Evolutionary conservation across 2,888 invertebrate genomes (phyloP), one percentile per base, ranked within the genome.

Genomic region (Anarsia innoxiella): DNA sequence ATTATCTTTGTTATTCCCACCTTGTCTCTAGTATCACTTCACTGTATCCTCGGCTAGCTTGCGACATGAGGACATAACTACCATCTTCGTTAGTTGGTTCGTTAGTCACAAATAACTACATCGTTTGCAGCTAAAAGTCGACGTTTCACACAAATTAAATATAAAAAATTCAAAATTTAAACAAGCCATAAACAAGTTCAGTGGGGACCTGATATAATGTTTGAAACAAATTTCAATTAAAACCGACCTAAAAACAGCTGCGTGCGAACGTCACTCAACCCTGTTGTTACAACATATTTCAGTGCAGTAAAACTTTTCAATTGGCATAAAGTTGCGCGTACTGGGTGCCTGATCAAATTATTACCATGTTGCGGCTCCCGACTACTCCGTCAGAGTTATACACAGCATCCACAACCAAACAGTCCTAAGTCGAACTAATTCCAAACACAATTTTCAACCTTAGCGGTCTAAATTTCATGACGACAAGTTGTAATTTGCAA

Each of bases 321-420:
- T 80, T 78, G 75, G 68, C 67, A 71, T 66, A 68, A 72, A 79
- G 69, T 76, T 75, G 55, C 61, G 51, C 65, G 57, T 64, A 53
- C 59, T 36, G 63, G 66, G 72, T 66, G 67, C 66, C 64, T 82
- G 78, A 82, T 83, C 79, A 78, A 83, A 82, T 83, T 82, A 83
- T 80, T 76, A 69, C 73, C 69, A 66, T 74, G 75, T 76, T 75
- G 76, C 69, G 72, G 75, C 58, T 59, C 52, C 61, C 37, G 64
- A 58, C 66, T 67, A 58, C 56, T 53, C 55, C 59, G 63, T 64
- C 63, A 58, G 54, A 68, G 66, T 65, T 56, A 42, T 48, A 51
- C 49, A 34, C 45, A 32, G 39, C 39, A 2, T 40, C 44, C 49
- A 50, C 46, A 42, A 41, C 38, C 53, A 53, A 62, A 73, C 53